Evolutionary conservation across 2,113 vertebrate species (phyloP), one percentile per base, ranked within the genome.

Genomic region (Perca flavescens): DNA sequence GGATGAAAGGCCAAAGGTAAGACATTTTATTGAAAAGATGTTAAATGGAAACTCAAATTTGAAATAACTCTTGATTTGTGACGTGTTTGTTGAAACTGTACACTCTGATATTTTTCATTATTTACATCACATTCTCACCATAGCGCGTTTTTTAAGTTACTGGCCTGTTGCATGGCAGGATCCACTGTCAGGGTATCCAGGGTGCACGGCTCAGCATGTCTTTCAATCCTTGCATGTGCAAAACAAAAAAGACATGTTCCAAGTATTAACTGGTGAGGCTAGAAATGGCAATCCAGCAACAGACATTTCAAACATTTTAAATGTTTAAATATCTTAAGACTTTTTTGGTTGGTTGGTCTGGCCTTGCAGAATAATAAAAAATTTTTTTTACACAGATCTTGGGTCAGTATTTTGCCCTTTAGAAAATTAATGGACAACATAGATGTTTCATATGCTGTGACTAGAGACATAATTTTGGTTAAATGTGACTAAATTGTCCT

Each of bases 1-100:
- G 94, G 98, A 99, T 57, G 97, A 99, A 88, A 97, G 97, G 79
- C 97, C 97, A 62, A 99, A 99, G 97, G 98, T 99, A 96, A 92
- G 89, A 52, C 10, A 6, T 21, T 43, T 9, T 3, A 28, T 10
- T 16, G 6, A 64, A n/a, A 49, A 61, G 19, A 36, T 25, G 8
- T 69, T 25, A 0, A 19, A 6, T 22, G 4, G 4, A 52, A 65
- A 47, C 28, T 17, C 2, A 16, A 22, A 16, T 28, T 10, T 46
- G 6, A 22, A 14, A 19, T 1, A 63, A 46, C 31, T 50, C 1
- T 75, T 2, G 1, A 28, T 47, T 36, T 68, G 13, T 53, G n/a
- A 56, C 3, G 34, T 65, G 7, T 54, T 69, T 69, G 7, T 53
- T 47, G 22, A 56, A 57, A 34, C 14, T 49, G 22, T 46, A 12